These are phyloP conservation scores for Lepidocolaptes lacrymiger DNA, from an alignment of 2,797 vertebrate species.

Conservation along the genomic window DNA sequence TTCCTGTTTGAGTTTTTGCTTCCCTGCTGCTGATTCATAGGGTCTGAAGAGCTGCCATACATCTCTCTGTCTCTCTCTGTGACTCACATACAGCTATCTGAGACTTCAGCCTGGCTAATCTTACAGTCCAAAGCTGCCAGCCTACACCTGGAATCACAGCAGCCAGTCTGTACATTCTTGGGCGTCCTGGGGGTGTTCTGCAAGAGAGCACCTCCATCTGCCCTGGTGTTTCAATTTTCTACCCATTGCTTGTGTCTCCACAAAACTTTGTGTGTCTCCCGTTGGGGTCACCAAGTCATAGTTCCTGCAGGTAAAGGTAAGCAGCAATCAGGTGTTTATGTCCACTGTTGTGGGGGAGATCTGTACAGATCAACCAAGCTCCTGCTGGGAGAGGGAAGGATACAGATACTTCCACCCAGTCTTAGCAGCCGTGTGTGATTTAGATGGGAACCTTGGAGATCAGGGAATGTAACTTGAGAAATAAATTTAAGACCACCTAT, in stretches of 20 bases:
- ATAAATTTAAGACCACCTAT: neutral
- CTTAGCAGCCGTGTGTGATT: neutral
- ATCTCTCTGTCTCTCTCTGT: neutral
- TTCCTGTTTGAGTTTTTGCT: neutral
- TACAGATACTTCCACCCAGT: neutral
- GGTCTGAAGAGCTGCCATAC: neutral
- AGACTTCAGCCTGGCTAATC: neutral
- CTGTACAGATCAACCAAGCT: no score
- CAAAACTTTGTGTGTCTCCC: neutral
- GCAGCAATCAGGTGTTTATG: neutral
- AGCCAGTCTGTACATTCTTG: neutral
- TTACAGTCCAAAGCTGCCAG: neutral
- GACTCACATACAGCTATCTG: neutral
- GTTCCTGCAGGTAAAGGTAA: neutral
- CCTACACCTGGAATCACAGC: neutral
- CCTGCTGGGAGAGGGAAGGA: neutral
- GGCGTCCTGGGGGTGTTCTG: neutral
- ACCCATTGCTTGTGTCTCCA: neutral
- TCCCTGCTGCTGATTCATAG: neutral
- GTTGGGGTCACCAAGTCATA: neutral
- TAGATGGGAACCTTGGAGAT: neutral
- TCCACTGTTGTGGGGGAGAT: fast-evolving
- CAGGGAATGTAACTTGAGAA: neutral
- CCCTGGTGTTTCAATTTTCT: neutral
- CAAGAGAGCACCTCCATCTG: neutral